Base-by-base conservation (phyloP, 1,140 invertebrate genomes). In the Musca domestica region DNA sequence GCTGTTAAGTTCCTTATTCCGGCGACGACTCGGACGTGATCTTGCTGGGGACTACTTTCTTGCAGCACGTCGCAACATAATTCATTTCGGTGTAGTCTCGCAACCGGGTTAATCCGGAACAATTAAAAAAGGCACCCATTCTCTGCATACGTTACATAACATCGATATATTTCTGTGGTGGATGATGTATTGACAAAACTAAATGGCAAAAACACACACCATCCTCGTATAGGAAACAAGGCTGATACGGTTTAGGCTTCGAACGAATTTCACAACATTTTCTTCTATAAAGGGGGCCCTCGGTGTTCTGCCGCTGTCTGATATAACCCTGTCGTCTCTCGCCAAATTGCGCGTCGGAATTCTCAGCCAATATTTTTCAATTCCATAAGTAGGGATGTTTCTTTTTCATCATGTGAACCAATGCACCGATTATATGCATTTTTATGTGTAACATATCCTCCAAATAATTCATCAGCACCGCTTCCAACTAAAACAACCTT, bases 401-500 rank as follows among this genome's bases (percentile, higher is more conserved):
- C 1, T 58, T 72, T 72, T 89, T 71, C 68, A 19, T 63, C 52
- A n/a, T 67, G 64, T 48, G 23, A 15, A 0, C 71, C 76, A n/a
- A 58, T 89, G 34, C 83, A 78, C 15, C 85, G 84, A 73, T 87
- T 88, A 66, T 90, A 90, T 49, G 87, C 87, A 69, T 88, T 90
- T 71, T 94, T 86, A 76, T 98, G 95, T 71, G 95, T 87, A 54
- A 88, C 91, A 76, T 99, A 99, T 2, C 97, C 97, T 61, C 92
- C 96, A 76, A 99, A 91, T 74, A 98, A 86, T 86, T 99, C 98
- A 88, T 99, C 98, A 19, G 96, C 96, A 15, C 96, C 97, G 85
- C 94, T 95, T 25, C 97, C 96, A 74, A 94, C 83, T 54, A 98
- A 81, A 63, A 96, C 81, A n/a, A 97, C 87, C 90, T 92, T 72